Evolutionary conservation across 2,113 vertebrate species (phyloP).

Genomic region (Daphoenositta chrysoptera): DNA sequence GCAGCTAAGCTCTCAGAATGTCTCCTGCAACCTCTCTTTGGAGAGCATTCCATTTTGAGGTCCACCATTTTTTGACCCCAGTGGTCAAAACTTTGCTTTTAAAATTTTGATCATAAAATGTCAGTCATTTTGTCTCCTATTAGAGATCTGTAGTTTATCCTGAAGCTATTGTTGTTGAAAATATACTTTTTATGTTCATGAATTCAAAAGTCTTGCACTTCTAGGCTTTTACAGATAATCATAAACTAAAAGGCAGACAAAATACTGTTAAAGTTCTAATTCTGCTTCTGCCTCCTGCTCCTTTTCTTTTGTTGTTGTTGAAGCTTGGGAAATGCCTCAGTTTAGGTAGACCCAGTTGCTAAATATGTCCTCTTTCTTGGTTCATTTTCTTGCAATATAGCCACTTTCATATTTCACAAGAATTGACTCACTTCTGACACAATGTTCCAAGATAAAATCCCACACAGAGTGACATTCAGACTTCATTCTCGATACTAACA

Average conservation of each 20-base stretch:
- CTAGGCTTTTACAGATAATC: not conserved
- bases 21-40: not conserved
- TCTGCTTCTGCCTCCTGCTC: not conserved
- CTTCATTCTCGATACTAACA: not conserved
- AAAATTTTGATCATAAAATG: not conserved
- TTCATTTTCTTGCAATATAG: conserved; percentile 19
- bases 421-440: conserved; percentile 50
- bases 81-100: not conserved
- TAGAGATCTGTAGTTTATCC: not conserved
- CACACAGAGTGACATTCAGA: not conserved
- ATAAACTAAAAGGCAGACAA: not conserved
- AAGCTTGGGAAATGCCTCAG: not conserved
- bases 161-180: not conserved
- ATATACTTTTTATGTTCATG: not conserved
- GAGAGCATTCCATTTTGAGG: not conserved
- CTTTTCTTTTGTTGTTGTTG: not conserved
- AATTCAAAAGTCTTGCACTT: not conserved
- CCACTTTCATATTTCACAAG: conserved; percentile 26
- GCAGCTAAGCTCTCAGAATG: not conserved
- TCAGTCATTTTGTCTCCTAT: not conserved
- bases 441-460: conserved; percentile 23
- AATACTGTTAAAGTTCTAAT: not conserved
- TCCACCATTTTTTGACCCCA: not conserved
- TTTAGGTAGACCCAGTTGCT: not conserved
- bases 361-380: conserved; percentile 11